Evolutionary conservation across 2,888 invertebrate species (phyloP).

Genomic region (Hydraecia micacea): DNA sequence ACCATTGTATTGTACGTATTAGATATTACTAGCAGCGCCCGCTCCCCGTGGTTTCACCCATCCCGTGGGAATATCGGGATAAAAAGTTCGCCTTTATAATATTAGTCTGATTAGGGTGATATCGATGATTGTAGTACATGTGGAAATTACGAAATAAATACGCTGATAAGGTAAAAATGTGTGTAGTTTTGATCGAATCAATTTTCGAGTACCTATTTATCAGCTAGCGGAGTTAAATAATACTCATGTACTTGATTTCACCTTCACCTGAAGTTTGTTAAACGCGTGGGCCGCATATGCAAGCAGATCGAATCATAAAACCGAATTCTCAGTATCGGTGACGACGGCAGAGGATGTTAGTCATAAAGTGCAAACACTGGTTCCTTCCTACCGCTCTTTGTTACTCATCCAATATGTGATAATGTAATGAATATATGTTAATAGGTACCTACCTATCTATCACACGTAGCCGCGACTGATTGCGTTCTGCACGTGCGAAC

Average conservation of each 20-base stretch:
- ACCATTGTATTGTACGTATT: conserved; percentile 21
- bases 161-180: conserved; percentile 18
- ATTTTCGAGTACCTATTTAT: not conserved
- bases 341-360: conserved; percentile 73
- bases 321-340: conserved; percentile 70
- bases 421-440: conserved; percentile 50
- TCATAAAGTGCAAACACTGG: conserved; percentile 68
- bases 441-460: conserved; percentile 52
- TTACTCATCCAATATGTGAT: conserved; percentile 60
- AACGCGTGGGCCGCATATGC: conserved; percentile 66
- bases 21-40: conserved; percentile 6
- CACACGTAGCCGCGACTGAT: conserved; percentile 52
- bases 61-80: too few relatives aligned
- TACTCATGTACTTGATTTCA: conserved; percentile 30
- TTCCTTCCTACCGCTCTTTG: conserved; percentile 67
- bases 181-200: conserved; percentile 20
- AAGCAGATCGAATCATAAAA: conserved; percentile 69
- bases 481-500: conserved; percentile 46
- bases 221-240: conserved; percentile 32
- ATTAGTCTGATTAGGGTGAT: not conserved
- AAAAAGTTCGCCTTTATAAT: too few relatives aligned
- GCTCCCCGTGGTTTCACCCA: too few relatives aligned
- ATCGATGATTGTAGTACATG: conserved; percentile 17
- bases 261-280: conserved; percentile 63
- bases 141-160: conserved; percentile 18